These are phyloP conservation scores for Rhopalosiphum nymphaeae DNA, from an alignment of 2,888 invertebrate genomes.

Conservation along the genomic window DNA sequence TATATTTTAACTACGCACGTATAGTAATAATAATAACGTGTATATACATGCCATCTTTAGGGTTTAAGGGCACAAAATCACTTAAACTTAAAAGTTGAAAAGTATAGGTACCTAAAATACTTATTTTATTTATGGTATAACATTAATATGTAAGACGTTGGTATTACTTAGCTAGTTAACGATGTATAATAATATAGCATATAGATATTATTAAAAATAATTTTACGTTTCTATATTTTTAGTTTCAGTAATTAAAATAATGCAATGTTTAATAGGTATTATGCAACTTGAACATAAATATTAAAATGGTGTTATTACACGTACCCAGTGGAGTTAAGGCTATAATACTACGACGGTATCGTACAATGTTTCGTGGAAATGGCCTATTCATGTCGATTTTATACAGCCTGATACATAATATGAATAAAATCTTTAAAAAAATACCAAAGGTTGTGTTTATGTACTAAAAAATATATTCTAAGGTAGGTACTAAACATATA, in stretches of 20 bases:
- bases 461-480: not conserved
- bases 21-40: not conserved
- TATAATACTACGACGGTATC: not conserved
- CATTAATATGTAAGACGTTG: not conserved
- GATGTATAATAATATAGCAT: not conserved
- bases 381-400: not conserved
- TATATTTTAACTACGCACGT: not conserved
- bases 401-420: not conserved
- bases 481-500: not conserved
- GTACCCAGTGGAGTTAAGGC: not conserved
- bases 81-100: not conserved
- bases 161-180: not conserved
- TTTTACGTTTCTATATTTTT: not conserved
- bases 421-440: not conserved
- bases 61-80: not conserved
- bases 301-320: not conserved
- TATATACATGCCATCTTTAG: not conserved
- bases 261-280: not conserved
- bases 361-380: not conserved
- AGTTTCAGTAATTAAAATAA: slow-evolving; percentile 11
- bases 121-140: not conserved
- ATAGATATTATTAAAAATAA: not conserved
- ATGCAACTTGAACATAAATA: not conserved
- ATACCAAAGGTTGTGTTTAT: not conserved
- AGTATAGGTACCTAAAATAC: not conserved